Percentiles rank a stretch among this genome's conserved stretches.
Conservation (phyloP, 2,797 vertebrate species). For the Sebastiscus albofasciatus region DNA sequence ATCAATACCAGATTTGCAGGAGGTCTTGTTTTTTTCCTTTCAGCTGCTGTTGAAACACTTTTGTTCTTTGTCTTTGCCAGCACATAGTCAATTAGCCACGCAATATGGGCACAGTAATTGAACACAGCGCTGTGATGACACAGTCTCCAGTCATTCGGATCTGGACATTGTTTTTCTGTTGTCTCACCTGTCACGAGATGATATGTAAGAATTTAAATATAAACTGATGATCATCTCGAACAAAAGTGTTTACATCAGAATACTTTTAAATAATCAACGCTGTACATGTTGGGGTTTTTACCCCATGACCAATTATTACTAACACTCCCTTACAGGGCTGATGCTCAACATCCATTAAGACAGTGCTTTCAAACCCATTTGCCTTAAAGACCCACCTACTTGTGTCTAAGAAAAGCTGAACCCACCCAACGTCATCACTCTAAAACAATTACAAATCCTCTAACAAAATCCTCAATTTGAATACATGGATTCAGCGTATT, state of each 20-base stretch:
- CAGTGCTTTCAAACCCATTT: neutral
- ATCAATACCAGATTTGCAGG: slow-evolving; percentile 15
- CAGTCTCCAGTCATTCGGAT: slow-evolving; percentile 42
- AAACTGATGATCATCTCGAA: slow-evolving; percentile 29
- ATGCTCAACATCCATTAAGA: slow-evolving; percentile 11
- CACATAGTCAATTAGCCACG: slow-evolving; percentile 59
- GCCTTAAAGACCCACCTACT: too few species aligned
- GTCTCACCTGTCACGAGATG: slow-evolving; percentile 43
- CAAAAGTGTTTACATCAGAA: slow-evolving; percentile 26
- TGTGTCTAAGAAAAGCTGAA: too few species aligned
- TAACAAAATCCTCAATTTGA: too few species aligned
- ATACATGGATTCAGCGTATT: rapidly evolving
- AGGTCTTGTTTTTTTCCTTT: slow-evolving; percentile 11
- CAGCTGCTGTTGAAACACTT: slow-evolving; percentile 7
- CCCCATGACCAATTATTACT: neutral
- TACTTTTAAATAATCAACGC: slow-evolving; percentile 5
- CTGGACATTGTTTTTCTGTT: slow-evolving; percentile 50
- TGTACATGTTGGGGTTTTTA: neutral
- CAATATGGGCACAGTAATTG: slow-evolving; percentile 62
- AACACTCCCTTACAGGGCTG: neutral
- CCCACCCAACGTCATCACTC: rapidly evolving
- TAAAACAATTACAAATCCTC: too few species aligned
- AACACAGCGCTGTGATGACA: slow-evolving; percentile 52
- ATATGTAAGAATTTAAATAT: slow-evolving; percentile 28
- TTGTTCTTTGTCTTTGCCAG: slow-evolving; percentile 26